Conservation (phyloP, 2,113 vertebrate species). For the Regulus satrapa region DNA sequence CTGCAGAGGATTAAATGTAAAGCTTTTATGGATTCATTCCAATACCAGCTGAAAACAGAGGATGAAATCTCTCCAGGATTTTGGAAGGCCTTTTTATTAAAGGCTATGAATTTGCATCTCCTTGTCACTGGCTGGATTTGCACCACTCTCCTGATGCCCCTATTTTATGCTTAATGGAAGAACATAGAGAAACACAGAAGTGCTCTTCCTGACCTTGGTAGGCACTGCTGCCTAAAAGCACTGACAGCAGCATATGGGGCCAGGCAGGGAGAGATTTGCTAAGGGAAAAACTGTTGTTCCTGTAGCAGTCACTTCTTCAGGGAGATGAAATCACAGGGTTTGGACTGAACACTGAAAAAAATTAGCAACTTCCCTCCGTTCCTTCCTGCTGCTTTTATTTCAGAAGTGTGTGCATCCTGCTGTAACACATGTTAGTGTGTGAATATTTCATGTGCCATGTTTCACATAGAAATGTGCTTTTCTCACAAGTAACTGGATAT, state of each 20-base stretch:
- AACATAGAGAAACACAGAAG: not conserved
- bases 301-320: not conserved
- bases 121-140: not conserved
- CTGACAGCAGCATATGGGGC: not conserved
- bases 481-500: not conserved
- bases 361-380: constrained; percentile 8
- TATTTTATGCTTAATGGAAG: not conserved
- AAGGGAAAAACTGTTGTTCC: not conserved
- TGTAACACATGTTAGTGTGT: not conserved
- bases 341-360: constrained; percentile 6
- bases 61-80: not conserved
- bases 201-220: not conserved
- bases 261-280: not conserved
- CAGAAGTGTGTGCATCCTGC: not conserved
- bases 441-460: not conserved
- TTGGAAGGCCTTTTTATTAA: not conserved
- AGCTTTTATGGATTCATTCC: not conserved
- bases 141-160: not conserved
- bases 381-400: constrained; percentile 50
- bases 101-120: not conserved
- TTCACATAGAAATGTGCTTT: not conserved
- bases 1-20: not conserved
- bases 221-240: not conserved
- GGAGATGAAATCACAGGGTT: constrained; percentile 1
- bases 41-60: not conserved